These are phyloP conservation scores for Rynchops niger DNA, from an alignment of 2,113 vertebrate species.

Conservation along the genomic window DNA sequence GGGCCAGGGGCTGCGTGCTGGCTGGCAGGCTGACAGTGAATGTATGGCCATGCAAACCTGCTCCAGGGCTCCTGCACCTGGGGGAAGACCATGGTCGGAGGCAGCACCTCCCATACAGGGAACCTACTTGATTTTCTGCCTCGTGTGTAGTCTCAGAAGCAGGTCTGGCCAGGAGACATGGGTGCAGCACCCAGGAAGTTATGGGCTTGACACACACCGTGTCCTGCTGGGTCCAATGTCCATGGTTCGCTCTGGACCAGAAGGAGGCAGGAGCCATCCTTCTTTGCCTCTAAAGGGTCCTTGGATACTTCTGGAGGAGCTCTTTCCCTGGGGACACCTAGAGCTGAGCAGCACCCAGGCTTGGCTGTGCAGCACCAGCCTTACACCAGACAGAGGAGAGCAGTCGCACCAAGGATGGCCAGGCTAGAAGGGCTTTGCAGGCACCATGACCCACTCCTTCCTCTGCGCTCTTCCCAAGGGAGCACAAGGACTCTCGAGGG, in stretches of 20 bases:
- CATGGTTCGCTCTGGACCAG: neutral
- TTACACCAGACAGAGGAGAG: neutral
- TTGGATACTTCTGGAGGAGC: neutral
- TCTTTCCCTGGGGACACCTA: neutral
- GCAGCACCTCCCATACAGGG: neutral
- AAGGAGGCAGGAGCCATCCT: neutral
- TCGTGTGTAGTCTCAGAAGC: accelerated
- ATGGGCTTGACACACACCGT: neutral
- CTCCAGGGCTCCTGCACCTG: neutral
- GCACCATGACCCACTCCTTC: neutral
- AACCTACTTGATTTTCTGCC: neutral
- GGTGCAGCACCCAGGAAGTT: neutral
- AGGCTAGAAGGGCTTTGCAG: neutral
- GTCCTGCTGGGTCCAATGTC: neutral
- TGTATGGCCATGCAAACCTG: neutral
- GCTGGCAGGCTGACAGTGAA: accelerated
- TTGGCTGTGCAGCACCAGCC: neutral
- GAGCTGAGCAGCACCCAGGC: neutral
- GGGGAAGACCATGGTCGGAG: neutral
- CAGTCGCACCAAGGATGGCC: accelerated
- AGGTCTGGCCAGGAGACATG: neutral
- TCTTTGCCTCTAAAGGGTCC: neutral
- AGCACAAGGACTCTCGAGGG: accelerated
- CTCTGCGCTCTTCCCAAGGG: neutral
- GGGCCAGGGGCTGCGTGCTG: neutral